Evolutionary conservation across 2,797 vertebrate genomes (phyloP).

Genomic region (Holocentrus rufus): DNA sequence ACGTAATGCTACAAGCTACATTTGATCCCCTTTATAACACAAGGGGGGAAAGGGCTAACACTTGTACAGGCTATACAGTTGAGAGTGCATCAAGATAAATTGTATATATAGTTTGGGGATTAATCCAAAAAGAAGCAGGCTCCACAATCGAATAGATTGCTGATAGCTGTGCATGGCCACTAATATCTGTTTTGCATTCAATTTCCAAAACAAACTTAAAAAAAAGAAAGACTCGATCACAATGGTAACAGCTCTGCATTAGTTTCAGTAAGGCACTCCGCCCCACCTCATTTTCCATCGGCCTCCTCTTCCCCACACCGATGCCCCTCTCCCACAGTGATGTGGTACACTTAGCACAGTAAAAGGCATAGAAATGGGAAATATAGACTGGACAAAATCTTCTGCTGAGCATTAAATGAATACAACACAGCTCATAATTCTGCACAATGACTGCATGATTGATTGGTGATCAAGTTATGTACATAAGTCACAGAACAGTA

Average conservation of each 20-base stretch:
- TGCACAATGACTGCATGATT: slow-evolving; percentile 70
- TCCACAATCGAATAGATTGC: slow-evolving; percentile 62
- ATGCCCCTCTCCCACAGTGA: slow-evolving; percentile 83
- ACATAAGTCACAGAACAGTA: slow-evolving; percentile 63
- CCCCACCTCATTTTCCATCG: slow-evolving; percentile 73
- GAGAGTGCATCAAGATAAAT: slow-evolving; percentile 69
- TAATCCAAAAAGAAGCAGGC: slow-evolving; percentile 51
- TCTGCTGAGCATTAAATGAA: slow-evolving; percentile 69
- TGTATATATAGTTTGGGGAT: slow-evolving; percentile 60
- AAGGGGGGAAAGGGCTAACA: slow-evolving; percentile 55
- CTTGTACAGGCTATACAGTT: slow-evolving; percentile 54
- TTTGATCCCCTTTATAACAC: slow-evolving; percentile 57
- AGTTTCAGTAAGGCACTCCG: slow-evolving; percentile 86
- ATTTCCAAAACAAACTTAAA: slow-evolving; percentile 53
- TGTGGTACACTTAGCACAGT: slow-evolving; percentile 84
- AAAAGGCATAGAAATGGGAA: slow-evolving; percentile 81
- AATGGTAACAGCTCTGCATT: slow-evolving; percentile 73
- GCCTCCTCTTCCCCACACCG: slow-evolving; percentile 61
- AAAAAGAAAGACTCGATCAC: slow-evolving; percentile 15
- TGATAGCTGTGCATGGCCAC: slow-evolving; percentile 65
- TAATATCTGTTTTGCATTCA: slow-evolving; percentile 57
- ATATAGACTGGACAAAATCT: slow-evolving; percentile 68
- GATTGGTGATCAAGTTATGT: slow-evolving; percentile 56
- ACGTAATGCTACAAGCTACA: slow-evolving; percentile 76
- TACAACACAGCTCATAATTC: slow-evolving; percentile 69